phyloP scores from a whole-genome alignment of 64 coral and sea anemone genomes.

The Pocillopora damicornis region DNA sequence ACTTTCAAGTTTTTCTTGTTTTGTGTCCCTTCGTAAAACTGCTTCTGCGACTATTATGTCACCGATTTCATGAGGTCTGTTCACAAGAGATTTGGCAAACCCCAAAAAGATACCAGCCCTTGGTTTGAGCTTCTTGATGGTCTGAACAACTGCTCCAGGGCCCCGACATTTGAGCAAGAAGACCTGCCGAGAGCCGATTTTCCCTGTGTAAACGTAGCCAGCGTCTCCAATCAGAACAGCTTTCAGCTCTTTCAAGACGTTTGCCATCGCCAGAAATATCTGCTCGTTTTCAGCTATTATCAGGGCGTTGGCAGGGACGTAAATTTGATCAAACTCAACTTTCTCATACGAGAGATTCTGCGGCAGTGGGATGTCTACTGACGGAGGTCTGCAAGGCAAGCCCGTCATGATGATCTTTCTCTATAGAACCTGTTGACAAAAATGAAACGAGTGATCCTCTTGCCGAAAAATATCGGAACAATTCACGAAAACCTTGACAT shows the following conservation, averaged over 20 bases:
- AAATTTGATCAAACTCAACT: constrained; percentile 17
- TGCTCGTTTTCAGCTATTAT: constrained; percentile 26
- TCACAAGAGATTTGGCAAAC: constrained; percentile 13
- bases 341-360: constrained; percentile 1
- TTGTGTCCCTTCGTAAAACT: background rate
- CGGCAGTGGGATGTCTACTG: background rate
- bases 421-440: background rate
- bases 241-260: constrained; percentile 19
- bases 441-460: background rate
- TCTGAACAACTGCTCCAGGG: background rate
- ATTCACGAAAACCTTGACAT: background rate
- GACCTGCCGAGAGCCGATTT: constrained; percentile 1
- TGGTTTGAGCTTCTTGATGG: constrained; percentile 1
- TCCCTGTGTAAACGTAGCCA: constrained; percentile 33
- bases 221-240: constrained; percentile 1
- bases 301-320: constrained; percentile 6
- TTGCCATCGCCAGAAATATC: constrained; percentile 10
- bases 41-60: constrained; percentile 17
- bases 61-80: background rate
- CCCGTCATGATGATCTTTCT: background rate
- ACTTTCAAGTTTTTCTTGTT: constrained; percentile 15
- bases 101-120: constrained; percentile 18
- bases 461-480: no score
- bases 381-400: constrained; percentile 2
- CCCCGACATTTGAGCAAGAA: constrained; percentile 24